A percentile compares a stretch with the other conserved stretches of the same genome.
These are phyloP conservation scores for Rhipidura dahli DNA, from an alignment of 2,113 vertebrate species.

Conservation along the genomic window DNA sequence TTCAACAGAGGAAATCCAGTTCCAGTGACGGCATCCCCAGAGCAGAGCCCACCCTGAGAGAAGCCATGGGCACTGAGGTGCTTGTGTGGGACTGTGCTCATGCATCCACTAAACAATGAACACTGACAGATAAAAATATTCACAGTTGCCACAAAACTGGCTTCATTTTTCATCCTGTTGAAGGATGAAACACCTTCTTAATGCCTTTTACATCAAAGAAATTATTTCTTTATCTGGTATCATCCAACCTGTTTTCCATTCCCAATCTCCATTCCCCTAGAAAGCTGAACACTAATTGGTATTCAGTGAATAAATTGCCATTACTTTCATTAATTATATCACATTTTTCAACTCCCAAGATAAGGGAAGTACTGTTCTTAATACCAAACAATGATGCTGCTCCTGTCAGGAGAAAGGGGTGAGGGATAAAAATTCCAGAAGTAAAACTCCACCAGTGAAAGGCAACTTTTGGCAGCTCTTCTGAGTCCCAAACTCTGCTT, in stretches of 20 bases:
- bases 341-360: not conserved
- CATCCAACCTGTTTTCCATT: not conserved
- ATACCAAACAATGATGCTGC: not conserved
- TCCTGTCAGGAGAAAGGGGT: not conserved
- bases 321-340: not conserved
- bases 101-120: not conserved
- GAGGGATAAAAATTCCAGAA: not conserved
- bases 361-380: not conserved
- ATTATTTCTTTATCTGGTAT: not conserved
- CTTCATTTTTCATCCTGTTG: not conserved
- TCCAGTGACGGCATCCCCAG: not conserved
- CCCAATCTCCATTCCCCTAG: not conserved
- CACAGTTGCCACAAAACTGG: not conserved
- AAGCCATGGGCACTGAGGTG: fast-evolving
- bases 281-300: not conserved
- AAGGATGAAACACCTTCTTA: not conserved
- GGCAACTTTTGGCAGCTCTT: not conserved
- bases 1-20: not conserved
- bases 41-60: not conserved
- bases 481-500: not conserved
- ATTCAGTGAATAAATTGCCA: not conserved
- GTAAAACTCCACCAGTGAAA: not conserved
- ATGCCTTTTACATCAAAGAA: not conserved
- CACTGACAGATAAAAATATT: not conserved
- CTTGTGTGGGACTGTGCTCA: not conserved